Evolutionary conservation across 2,888 invertebrate genomes (phyloP).

Genomic region (Pandemis corylana): DNA sequence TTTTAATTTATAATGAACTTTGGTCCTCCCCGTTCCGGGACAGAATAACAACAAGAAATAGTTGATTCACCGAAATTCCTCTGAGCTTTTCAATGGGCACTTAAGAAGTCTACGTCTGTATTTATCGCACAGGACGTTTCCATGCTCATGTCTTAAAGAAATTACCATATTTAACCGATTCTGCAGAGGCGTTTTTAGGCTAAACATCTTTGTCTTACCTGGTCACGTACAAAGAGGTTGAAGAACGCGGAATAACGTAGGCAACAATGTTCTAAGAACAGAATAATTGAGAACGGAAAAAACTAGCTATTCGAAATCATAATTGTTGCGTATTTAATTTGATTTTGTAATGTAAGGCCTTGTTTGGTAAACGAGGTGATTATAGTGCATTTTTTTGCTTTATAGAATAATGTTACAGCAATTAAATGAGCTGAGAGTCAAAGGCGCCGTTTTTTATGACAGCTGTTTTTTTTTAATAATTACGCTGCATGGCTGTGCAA

Average conservation of each 20-base stretch:
- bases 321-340: conserved; percentile 19
- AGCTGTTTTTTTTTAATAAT: too few relatives aligned
- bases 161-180: conserved; percentile 62
- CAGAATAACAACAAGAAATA: too few relatives aligned
- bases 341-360: conserved; percentile 25
- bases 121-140: conserved; percentile 13
- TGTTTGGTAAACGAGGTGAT: conserved; percentile 2
- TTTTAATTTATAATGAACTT: too few relatives aligned
- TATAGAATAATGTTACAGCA: not conserved
- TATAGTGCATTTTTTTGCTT: not conserved
- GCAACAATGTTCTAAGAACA: conserved; percentile 36
- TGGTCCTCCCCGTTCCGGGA: too few relatives aligned
- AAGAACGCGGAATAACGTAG: conserved; percentile 60
- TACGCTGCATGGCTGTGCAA: too few relatives aligned
- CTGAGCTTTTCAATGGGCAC: too few relatives aligned
- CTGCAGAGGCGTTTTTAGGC: conserved; percentile 53
- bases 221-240: conserved; percentile 63
- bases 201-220: conserved; percentile 57
- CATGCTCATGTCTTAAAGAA: conserved; percentile 43
- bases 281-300: conserved; percentile 39
- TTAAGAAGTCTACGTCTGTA: too few relatives aligned
- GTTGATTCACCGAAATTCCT: too few relatives aligned
- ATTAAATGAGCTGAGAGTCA: too few relatives aligned
- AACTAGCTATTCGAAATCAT: conserved; percentile 34
- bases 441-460: not conserved